Evolutionary conservation across 2,888 invertebrate species (phyloP).

Genomic region (Synanthedon myopaeformis): DNA sequence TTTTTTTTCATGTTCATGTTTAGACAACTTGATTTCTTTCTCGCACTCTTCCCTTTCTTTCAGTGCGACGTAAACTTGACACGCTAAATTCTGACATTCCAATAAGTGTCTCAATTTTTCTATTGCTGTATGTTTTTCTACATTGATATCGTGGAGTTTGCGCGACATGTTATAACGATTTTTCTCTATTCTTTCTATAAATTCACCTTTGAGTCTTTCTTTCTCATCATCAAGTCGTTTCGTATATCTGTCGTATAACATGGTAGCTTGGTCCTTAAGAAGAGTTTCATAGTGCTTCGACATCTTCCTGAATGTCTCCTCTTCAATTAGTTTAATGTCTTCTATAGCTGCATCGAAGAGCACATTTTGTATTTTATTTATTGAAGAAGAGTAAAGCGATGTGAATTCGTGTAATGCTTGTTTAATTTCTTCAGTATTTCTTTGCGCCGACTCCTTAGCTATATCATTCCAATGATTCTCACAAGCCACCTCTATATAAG

Average conservation of each 20-base stretch:
- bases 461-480: conserved; percentile 22
- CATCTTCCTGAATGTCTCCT: conserved; percentile 32
- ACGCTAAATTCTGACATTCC: conserved; percentile 52
- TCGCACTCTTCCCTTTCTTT: conserved; percentile 46
- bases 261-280: conserved; percentile 37
- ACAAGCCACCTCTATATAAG: conserved; percentile 18
- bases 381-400: conserved; percentile 28
- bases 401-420: conserved; percentile 36
- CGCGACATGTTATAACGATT: conserved; percentile 16
- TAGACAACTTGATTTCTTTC: conserved; percentile 27
- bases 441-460: conserved; percentile 17
- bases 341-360: conserved; percentile 32
- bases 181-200: conserved; percentile 28
- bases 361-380: conserved; percentile 36
- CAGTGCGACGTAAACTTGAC: conserved; percentile 53
- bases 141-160: conserved; percentile 41
- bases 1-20: conserved; percentile 36
- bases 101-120: conserved; percentile 40
- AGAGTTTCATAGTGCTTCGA: conserved; percentile 22
- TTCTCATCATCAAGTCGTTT: conserved; percentile 31
- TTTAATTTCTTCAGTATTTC: conserved; percentile 32
- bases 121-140: conserved; percentile 46
- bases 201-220: conserved; percentile 26
- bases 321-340: conserved; percentile 29
- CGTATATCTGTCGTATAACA: conserved; percentile 33